Conservation (phyloP, 2,113 vertebrate species). For the Gymnocephalus cernua region DNA sequence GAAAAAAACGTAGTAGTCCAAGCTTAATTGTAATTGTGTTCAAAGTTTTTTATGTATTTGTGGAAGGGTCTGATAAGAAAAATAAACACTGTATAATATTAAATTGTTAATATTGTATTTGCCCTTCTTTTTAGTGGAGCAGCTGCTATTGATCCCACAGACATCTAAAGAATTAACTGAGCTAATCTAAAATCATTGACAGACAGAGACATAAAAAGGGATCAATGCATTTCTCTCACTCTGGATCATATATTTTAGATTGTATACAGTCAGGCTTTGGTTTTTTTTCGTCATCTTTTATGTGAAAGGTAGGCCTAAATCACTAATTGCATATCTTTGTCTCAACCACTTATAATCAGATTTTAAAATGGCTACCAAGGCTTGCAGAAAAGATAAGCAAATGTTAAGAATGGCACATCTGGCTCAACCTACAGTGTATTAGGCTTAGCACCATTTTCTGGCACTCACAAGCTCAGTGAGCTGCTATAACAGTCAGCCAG, state of each 20-base stretch:
- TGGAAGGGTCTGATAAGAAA: background rate
- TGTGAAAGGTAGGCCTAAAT: background rate
- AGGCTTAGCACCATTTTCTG: slow-evolving; percentile 41
- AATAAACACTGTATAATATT: background rate
- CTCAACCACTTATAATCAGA: background rate
- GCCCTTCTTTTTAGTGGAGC: background rate
- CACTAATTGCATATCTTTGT: background rate
- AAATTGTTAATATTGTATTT: background rate
- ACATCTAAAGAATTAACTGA: background rate
- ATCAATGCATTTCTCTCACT: background rate
- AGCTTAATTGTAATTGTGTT: background rate
- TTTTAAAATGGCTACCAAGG: background rate
- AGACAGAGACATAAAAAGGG: background rate
- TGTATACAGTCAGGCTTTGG: slow-evolving; percentile 1
- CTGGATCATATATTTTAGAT: background rate
- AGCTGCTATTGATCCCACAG: background rate
- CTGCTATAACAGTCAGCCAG: slow-evolving; percentile 34
- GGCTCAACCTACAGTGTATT: slow-evolving; percentile 26
- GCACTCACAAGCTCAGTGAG: background rate
- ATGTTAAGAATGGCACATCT: slow-evolving; percentile 32
- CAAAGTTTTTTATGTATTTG: background rate
- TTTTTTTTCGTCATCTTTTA: background rate
- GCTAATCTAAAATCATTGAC: background rate
- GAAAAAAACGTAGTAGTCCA: background rate
- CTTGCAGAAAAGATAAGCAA: slow-evolving; percentile 1